phyloP scores from a whole-genome alignment of 2,888 invertebrate species.

The Dicyrtoma fusca region DNA sequence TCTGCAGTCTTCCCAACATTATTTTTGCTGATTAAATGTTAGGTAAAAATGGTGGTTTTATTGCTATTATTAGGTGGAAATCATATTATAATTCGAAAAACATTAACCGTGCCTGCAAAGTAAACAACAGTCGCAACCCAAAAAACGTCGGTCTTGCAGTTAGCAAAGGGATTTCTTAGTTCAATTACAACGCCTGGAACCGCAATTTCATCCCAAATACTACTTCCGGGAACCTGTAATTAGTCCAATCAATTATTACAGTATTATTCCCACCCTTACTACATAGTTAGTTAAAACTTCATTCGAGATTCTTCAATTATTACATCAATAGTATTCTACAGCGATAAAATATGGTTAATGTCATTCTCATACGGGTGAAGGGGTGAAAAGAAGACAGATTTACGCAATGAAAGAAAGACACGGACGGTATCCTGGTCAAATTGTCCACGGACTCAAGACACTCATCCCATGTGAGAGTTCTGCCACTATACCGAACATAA shows the following conservation, averaged over 20 bases:
- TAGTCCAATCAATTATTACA: background rate
- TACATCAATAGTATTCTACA: no score
- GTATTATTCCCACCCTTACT: no score
- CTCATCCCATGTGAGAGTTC: constrained; percentile 26
- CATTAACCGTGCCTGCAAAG: constrained; percentile 6
- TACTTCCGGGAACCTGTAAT: constrained; percentile 19
- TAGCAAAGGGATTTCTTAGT: constrained; percentile 25
- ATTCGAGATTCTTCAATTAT: no score
- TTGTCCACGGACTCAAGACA: constrained; percentile 14
- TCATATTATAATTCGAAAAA: background rate
- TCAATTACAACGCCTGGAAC: constrained; percentile 11
- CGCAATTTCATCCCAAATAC: constrained; percentile 15
- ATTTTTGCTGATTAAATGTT: no score
- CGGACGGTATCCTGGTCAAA: constrained; percentile 21
- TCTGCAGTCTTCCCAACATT: no score
- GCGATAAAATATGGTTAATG: no score
- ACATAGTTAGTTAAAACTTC: no score
- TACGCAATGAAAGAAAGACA: background rate
- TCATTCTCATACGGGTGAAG: no score
- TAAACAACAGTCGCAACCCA: constrained; percentile 29
- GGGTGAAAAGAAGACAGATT: no score
- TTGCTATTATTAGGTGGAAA: background rate
- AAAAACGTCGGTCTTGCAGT: background rate
- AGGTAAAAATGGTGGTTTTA: no score
- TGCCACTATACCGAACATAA: constrained; percentile 14